Evolutionary conservation across 2,797 vertebrate species (phyloP), one percentile per base, ranked within the genome.

Genomic region (Distichodus sexfasciatus): DNA sequence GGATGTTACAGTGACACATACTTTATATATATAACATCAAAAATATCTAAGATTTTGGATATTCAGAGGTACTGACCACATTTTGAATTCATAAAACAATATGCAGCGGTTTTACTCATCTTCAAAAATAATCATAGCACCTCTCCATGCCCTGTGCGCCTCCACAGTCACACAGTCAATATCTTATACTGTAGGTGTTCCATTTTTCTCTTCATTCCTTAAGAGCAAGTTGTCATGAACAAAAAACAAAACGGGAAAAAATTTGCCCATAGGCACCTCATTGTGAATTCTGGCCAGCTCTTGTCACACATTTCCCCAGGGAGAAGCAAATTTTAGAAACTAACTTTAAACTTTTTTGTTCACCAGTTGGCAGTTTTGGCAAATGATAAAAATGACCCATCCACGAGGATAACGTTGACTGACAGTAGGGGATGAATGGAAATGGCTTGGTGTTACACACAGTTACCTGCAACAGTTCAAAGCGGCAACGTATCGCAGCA

Each of bases 371-470:
- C 85, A 84, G 84, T 76, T 89, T 82, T 89, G 86, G 87, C 86
- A 85, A 82, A 80, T 88, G 85, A 88, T 88, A 82, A 89, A 88
- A 89, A 87, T 89, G 83, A 86, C 86, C 82, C 75, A 76, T 84
- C 64, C 74, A 29, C 44, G 75, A 87, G 79, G 81, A 81, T 85
- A 79, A 88, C 85, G 83, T 54, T 72, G 83, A 82, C 74, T 88
- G 87, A 89, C 86, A 88, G 84, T 54, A 66, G 48, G 38, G 38
- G 61, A 72, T 76, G 79, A 83, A 86, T 82, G 83, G 81, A 87
- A 87, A 86, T 83, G 82, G 77, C 76, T 38, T 14, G 10, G 35
- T 0, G 58, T 74, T 58, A 82, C 86, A 85, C 86, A 87, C 80
- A 78, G 84, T 88, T 85, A 86, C 85, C 82, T 79, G 74, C 77